Percentiles rank a stretch among this genome's conserved stretches.
Evolutionary conservation across 2,797 vertebrate genomes (phyloP).

Genomic region (Chelon auratus): DNA sequence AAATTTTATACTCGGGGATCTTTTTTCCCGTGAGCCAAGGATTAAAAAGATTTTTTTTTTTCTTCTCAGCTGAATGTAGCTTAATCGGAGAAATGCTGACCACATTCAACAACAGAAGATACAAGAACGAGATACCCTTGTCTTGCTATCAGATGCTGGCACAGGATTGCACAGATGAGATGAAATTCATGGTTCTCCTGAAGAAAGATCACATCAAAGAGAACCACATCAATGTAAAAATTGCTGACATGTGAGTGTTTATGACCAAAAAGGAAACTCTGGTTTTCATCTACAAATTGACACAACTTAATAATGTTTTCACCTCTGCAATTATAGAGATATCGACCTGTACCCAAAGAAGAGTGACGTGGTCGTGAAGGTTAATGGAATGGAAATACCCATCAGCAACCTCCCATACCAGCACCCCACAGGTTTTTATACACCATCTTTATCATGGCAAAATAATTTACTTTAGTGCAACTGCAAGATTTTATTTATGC

Average conservation of each 20-base stretch:
- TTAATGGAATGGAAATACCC: constrained; percentile 82
- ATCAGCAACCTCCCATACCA: constrained; percentile 76
- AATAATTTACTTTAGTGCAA: not conserved
- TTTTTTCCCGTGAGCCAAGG: constrained; percentile 52
- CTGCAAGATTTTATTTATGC: not conserved
- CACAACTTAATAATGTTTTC: constrained; percentile 3
- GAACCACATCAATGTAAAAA: constrained; percentile 81
- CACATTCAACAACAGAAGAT: constrained; percentile 77
- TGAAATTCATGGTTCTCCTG: constrained; percentile 86
- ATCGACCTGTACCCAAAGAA: constrained; percentile 81
- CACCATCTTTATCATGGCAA: not conserved
- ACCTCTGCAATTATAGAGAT: constrained; percentile 70
- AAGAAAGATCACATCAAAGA: constrained; percentile 76
- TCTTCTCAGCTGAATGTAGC: constrained; percentile 63
- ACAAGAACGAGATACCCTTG: constrained; percentile 79
- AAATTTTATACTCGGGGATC: not conserved
- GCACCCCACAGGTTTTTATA: constrained; percentile 67
- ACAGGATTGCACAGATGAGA: constrained; percentile 85
- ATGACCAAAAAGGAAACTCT: not conserved
- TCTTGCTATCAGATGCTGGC: constrained; percentile 86
- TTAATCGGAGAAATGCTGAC: constrained; percentile 33
- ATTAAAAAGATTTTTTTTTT: not conserved
- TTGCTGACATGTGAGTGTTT: constrained; percentile 83
- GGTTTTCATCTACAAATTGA: not conserved
- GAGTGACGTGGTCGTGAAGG: constrained; percentile 71